Conservation (phyloP, 2,888 invertebrate genomes). For the Andrena flavipes region DNA sequence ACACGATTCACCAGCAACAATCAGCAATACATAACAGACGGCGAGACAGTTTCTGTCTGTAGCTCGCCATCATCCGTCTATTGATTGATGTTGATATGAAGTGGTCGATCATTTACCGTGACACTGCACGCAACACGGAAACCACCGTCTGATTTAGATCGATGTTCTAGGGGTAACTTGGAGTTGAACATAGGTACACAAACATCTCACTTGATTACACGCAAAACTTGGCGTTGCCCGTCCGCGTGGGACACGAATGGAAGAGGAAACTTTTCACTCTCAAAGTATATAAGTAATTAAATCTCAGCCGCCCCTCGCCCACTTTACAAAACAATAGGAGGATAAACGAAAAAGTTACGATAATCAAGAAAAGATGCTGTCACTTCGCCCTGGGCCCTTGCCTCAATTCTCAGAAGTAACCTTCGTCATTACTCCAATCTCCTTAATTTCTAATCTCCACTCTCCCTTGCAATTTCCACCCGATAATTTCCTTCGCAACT, state of each 20-base stretch:
- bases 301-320: background rate
- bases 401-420: background rate
- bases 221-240: background rate
- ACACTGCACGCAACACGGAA: constrained; percentile 9
- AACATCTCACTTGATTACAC: constrained; percentile 1
- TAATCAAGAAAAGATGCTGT: background rate
- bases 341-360: background rate
- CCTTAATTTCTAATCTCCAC: background rate
- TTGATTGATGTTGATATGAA: constrained; percentile 36
- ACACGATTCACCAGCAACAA: background rate
- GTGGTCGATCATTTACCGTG: constrained; percentile 27
- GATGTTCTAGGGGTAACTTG: constrained; percentile 4
- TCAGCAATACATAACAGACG: constrained; percentile 10
- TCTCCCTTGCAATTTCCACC: too few species aligned
- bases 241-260: background rate
- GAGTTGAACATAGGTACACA: background rate
- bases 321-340: background rate
- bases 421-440: background rate
- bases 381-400: background rate
- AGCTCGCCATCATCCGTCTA: constrained; percentile 10
- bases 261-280: background rate
- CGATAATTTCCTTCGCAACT: too few species aligned
- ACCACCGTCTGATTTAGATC: constrained; percentile 17
- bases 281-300: background rate
- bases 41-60: background rate